These are phyloP conservation scores for Plebejus argus DNA, from an alignment of 2,888 invertebrate species.

Conservation along the genomic window DNA sequence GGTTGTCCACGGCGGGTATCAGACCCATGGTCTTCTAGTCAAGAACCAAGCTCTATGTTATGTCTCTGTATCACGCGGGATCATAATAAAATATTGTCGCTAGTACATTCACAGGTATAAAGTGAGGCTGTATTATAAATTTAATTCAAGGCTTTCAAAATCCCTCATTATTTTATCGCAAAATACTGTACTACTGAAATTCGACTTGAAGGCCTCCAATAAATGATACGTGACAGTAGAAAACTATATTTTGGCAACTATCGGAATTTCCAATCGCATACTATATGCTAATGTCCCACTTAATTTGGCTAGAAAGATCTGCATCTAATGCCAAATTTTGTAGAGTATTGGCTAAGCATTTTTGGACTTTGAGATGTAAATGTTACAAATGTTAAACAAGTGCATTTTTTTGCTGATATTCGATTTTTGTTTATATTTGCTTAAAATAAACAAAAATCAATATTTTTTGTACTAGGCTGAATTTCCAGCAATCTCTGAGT, in stretches of 20 bases:
- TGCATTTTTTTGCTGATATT: not conserved
- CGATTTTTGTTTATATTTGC: not conserved
- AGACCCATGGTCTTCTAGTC: too few species aligned
- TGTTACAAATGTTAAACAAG: not conserved
- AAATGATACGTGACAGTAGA: not conserved
- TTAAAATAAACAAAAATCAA: slow-evolving; percentile 4
- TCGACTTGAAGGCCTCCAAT: not conserved
- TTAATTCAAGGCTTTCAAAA: too few species aligned
- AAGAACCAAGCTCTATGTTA: too few species aligned
- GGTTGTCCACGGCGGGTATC: too few species aligned
- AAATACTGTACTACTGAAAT: not conserved
- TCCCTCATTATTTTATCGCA: too few species aligned
- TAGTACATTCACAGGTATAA: too few species aligned
- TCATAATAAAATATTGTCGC: too few species aligned
- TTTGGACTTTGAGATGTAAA: not conserved
- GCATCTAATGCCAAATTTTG: slow-evolving; percentile 9
- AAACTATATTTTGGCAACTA: slow-evolving; percentile 1
- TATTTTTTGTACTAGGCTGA: not conserved
- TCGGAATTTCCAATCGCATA: slow-evolving; percentile 23
- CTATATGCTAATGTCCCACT: not conserved
- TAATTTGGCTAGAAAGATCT: not conserved
- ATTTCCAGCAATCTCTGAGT: not conserved
- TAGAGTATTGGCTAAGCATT: not conserved
- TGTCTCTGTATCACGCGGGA: too few species aligned
- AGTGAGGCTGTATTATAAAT: too few species aligned